Percentiles rank a stretch among this genome's conserved stretches.
Evolutionary conservation across 2,888 invertebrate genomes (phyloP).

Genomic region (Lithophane semibrunnea): DNA sequence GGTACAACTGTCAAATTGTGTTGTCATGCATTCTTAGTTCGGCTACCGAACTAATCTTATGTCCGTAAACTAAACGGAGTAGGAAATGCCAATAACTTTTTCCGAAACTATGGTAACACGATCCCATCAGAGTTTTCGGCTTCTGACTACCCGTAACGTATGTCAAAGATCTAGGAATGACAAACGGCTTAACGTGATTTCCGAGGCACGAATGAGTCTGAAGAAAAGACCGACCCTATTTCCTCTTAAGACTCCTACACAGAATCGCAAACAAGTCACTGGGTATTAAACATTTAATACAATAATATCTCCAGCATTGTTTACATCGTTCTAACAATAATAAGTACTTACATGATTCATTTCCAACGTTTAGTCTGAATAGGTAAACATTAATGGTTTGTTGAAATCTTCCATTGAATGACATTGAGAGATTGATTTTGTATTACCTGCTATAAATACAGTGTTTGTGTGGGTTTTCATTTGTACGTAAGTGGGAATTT

Average conservation of each 20-base stretch:
- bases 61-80: too few species aligned
- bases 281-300: constrained; percentile 11
- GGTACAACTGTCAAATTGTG: too few species aligned
- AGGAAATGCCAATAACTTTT: too few species aligned
- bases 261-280: constrained; percentile 24
- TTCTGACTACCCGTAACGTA: too few species aligned
- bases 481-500: background rate
- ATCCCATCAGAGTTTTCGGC: too few species aligned
- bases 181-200: too few species aligned
- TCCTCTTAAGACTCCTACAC: background rate
- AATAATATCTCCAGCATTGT: constrained; percentile 19
- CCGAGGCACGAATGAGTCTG: too few species aligned
- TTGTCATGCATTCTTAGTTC: too few species aligned
- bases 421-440: constrained; percentile 41
- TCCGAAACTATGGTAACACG: too few species aligned
- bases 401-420: constrained; percentile 45
- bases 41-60: too few species aligned
- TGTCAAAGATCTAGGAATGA: too few species aligned
- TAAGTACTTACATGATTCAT: constrained; percentile 53
- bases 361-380: constrained; percentile 11
- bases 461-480: constrained; percentile 20
- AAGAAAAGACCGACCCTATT: too few species aligned
- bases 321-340: constrained; percentile 39
- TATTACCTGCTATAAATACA: constrained; percentile 24
- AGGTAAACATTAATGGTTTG: constrained; percentile 38